These are phyloP conservation scores for Platynereis dumerilii DNA, from an alignment of 2,888 invertebrate genomes.

Conservation along the genomic window DNA sequence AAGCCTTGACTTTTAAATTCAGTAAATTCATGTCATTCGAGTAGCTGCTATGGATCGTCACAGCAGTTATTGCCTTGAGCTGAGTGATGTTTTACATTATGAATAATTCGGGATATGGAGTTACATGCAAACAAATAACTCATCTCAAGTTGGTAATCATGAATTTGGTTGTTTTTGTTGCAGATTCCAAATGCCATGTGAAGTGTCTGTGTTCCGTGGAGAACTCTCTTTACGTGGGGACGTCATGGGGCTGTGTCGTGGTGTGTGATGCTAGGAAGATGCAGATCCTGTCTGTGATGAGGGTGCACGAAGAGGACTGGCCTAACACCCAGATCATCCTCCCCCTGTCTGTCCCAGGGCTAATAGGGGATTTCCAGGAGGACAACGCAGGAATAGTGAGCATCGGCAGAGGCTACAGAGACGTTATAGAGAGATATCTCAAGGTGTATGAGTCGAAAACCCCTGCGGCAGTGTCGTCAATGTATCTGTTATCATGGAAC, in stretches of 20 bases:
- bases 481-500: constrained; percentile 9
- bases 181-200: constrained; percentile 69
- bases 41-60: background rate
- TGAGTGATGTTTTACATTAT: too few relatives aligned
- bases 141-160: background rate
- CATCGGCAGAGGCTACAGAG: constrained; percentile 32
- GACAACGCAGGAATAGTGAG: constrained; percentile 24
- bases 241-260: constrained; percentile 93
- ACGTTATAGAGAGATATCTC: constrained; percentile 12
- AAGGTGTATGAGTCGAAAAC: background rate
- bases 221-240: constrained; percentile 80
- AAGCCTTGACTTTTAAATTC: background rate
- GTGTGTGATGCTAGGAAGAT: constrained; percentile 83
- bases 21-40: background rate
- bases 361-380: background rate
- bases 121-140: too few relatives aligned
- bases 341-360: constrained; percentile 15
- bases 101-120: too few relatives aligned
- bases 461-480: background rate
- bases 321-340: constrained; percentile 31
- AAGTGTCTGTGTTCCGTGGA: constrained; percentile 73
- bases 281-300: constrained; percentile 88
- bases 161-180: constrained; percentile 24
- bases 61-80: too few relatives aligned
- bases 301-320: constrained; percentile 60